Percentiles rank a stretch among this genome's conserved stretches.
Conservation (phyloP, 2,113 vertebrate species). For the Prunella himalayana region DNA sequence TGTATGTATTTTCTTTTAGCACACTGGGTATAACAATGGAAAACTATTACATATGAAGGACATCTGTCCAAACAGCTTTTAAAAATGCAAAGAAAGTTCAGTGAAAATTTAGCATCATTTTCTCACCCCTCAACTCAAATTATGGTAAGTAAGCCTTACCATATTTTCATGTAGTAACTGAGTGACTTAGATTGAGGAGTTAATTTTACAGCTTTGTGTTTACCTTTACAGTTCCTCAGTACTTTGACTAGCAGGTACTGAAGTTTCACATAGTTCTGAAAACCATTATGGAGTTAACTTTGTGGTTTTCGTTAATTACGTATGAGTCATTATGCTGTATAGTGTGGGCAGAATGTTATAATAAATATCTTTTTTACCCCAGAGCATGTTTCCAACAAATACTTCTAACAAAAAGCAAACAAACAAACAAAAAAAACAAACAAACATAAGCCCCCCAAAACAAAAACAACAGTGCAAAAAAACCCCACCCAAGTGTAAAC, state of each 20-base stretch:
- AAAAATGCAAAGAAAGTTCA: background rate
- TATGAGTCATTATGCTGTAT: background rate
- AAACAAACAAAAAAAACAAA: too few relatives aligned
- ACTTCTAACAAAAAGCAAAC: background rate
- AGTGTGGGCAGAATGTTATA: background rate
- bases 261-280: background rate
- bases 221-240: background rate
- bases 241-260: background rate
- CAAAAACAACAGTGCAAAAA: too few relatives aligned
- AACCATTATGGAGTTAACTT: background rate
- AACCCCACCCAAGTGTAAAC: background rate
- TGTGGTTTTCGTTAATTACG: background rate
- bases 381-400: background rate
- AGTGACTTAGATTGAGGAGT: background rate
- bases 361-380: background rate
- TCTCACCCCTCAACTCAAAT: background rate
- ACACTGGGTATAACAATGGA: background rate
- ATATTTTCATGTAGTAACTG: background rate
- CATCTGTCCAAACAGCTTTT: background rate
- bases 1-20: background rate
- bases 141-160: background rate
- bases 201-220: background rate
- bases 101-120: background rate
- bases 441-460: background rate
- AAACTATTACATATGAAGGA: background rate